Base-by-base conservation (phyloP, 2,113 vertebrate genomes). In the Cyprinodon variegatus region DNA sequence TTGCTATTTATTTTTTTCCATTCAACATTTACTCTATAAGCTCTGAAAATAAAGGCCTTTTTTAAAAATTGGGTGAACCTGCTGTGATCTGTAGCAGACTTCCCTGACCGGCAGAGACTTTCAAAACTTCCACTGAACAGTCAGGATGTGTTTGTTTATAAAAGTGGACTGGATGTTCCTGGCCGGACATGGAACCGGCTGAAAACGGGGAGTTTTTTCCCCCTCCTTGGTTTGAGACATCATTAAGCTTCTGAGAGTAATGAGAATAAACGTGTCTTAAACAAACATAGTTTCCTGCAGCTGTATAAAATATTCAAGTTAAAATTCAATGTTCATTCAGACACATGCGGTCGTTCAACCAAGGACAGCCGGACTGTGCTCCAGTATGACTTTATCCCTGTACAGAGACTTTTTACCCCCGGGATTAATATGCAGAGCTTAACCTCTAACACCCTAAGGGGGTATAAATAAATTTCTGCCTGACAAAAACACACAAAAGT, bases 111-210 rank as follows among this genome's bases (percentile, higher is more conserved):
- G 59, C 59, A 36, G 64, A 82, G 64, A 77, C 60, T 68, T 77
- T 69, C 36, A 64, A 65, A 74, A 69, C 71, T 69, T 70, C 79
- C 41, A 64, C 63, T 36, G 70, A 10, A 37, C 46, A 68, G 63
- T 1, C 36, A 83, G 67, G 76, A 86, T 68, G 79, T 15, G 15
- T 15, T 22, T 70, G 57, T 87, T 85, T 80, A 77, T 77, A 36
- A 77, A 74, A 68, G 53, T 38, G 74, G 53, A 88, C 72, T 37
- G 73, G 84, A 82, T 81, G 72, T 85, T 81, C 62, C 61, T 7
- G 63, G 68, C 41, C 4, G 20, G 73, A 74, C 37, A 14, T 43
- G 17, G 45, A 61, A 38, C 7, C n/a, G 61, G 57, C 29, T 61
- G 60, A 36, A 15, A 61, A 5, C 12, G 8, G 60, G 60, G 22